phyloP scores from a whole-genome alignment of 2,797 vertebrate genomes.

The Helostoma temminkii region DNA sequence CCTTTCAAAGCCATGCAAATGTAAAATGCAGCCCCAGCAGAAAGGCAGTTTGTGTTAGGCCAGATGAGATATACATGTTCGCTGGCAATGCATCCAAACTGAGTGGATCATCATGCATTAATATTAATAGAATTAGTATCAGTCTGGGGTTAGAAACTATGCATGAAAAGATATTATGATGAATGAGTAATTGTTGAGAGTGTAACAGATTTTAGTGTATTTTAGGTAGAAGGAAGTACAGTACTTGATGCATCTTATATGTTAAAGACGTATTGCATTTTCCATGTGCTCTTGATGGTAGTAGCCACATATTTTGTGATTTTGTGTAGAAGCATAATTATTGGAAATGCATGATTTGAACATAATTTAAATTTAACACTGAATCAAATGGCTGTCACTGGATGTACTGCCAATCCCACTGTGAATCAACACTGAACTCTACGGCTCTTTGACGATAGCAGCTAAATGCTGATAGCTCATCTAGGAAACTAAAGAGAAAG shows the following conservation, averaged over 20 bases:
- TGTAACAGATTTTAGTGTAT: background rate
- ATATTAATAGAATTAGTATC: conserved; percentile 49
- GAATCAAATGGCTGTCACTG: conserved; percentile 2
- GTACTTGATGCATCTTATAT: too few relatives aligned
- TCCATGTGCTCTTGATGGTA: background rate
- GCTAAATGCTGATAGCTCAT: background rate
- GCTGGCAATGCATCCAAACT: conserved; percentile 70
- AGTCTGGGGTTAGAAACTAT: conserved; percentile 45
- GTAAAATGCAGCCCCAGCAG: conserved; percentile 76
- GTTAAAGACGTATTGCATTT: too few relatives aligned
- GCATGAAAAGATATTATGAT: conserved; percentile 46
- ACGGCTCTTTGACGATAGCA: background rate
- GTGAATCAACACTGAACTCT: background rate
- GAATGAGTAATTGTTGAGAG: conserved; percentile 41
- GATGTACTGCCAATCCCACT: background rate
- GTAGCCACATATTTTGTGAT: too few relatives aligned
- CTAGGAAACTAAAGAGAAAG: too few relatives aligned
- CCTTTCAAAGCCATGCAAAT: conserved; percentile 86
- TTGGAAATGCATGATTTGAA: too few relatives aligned
- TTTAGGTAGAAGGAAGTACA: conserved; percentile 4
- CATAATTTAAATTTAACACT: background rate
- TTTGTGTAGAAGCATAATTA: background rate
- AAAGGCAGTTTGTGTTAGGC: conserved; percentile 61
- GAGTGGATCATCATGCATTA: conserved; percentile 64
- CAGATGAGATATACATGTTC: conserved; percentile 64